Evolutionary conservation across 2,113 vertebrate genomes (phyloP).

Genomic region (Cyanistes caeruleus): DNA sequence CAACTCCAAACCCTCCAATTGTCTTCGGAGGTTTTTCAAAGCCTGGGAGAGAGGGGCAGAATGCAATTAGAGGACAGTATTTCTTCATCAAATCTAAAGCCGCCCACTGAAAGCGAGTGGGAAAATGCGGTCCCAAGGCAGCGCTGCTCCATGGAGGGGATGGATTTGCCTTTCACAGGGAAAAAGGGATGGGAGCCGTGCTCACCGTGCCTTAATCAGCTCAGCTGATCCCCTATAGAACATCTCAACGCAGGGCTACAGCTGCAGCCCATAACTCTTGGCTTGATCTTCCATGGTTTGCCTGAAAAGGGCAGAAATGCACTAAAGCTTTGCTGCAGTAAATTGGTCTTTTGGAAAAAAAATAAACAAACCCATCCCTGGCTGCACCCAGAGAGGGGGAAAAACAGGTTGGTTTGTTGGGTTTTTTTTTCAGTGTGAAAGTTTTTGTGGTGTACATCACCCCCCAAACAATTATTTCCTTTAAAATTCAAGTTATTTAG

Average conservation of each 20-base stretch:
- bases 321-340: not conserved
- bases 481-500: not conserved
- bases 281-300: constrained; percentile 2
- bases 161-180: not conserved
- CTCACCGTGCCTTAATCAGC: not conserved
- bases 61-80: not conserved
- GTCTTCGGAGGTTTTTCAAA: constrained; percentile 1
- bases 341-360: not conserved
- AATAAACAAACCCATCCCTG: not conserved
- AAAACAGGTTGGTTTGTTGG: not conserved
- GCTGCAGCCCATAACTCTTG: constrained; percentile 40
- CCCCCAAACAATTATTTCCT: not conserved
- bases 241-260: not conserved
- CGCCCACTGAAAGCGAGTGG: constrained; percentile 13
- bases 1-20: not conserved
- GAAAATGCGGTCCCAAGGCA: not conserved
- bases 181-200: not conserved
- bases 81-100: constrained; percentile 27
- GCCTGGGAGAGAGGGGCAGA: not conserved
- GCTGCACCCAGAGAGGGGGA: not conserved
- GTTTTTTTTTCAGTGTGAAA: not conserved
- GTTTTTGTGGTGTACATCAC: not conserved
- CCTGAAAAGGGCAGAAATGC: constrained; percentile 6
- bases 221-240: constrained; percentile 45
- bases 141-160: not conserved